Evolutionary conservation across 1,140 invertebrate genomes (phyloP).

Genomic region (Gryllus bimaculatus): DNA sequence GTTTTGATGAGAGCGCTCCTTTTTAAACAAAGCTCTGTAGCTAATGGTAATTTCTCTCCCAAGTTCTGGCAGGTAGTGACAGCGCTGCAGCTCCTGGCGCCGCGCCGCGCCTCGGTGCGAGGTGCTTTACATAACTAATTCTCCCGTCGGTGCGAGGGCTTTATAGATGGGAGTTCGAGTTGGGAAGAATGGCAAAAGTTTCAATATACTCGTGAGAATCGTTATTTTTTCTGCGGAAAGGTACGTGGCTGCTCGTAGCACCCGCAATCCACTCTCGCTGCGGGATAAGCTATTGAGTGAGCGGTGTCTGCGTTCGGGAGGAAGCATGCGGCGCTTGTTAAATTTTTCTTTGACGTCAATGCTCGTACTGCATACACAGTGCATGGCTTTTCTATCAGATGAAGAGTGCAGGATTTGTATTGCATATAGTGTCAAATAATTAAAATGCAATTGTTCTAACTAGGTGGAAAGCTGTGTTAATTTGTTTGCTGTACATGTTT

Average conservation of each 20-base stretch:
- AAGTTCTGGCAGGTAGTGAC: neutral
- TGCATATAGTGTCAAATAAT: too few species aligned
- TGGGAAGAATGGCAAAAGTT: neutral
- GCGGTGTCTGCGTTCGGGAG: too few species aligned
- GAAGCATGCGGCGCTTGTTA: too few species aligned
- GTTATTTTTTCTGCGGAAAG: neutral
- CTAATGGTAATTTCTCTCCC: slow-evolving; percentile 4
- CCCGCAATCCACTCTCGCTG: too few species aligned
- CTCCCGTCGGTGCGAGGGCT: neutral
- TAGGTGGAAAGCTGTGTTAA: too few species aligned
- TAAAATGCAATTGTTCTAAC: too few species aligned
- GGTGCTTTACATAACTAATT: neutral
- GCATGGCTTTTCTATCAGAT: too few species aligned
- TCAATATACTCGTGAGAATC: neutral
- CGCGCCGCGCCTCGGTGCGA: neutral
- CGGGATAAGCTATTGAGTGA: too few species aligned
- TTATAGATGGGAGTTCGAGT: neutral
- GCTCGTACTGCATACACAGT: too few species aligned
- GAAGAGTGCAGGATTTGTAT: too few species aligned
- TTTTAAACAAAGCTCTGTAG: slow-evolving; percentile 5
- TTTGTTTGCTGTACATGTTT: too few species aligned
- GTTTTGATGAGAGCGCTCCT: neutral
- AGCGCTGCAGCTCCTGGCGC: neutral
- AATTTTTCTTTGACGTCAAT: too few species aligned
- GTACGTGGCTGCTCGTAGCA: neutral